Conservation (phyloP, 2,797 vertebrate genomes). For the Fundulus diaphanus region DNA sequence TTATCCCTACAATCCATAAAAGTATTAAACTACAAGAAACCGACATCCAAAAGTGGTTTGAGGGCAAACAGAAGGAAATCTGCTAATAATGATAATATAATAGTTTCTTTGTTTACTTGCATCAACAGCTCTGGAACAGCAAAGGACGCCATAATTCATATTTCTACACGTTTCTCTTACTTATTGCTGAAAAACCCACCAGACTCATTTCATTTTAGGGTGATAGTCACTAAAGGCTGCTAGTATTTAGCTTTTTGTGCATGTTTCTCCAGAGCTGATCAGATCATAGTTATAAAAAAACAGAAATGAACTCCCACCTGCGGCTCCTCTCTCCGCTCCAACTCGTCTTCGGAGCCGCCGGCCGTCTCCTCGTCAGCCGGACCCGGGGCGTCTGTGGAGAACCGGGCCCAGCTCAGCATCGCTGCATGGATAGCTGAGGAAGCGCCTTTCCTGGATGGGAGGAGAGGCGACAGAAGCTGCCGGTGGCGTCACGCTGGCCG, state of each 20-base stretch:
- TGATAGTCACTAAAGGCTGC: neutral
- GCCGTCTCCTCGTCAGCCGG: neutral
- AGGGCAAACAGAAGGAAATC: neutral
- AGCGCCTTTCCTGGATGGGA: neutral
- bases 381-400: neutral
- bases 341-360: neutral
- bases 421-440: slow-evolving; percentile 6
- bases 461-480: slow-evolving; percentile 10
- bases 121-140: too few species aligned
- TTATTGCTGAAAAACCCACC: neutral
- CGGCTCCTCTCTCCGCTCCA: neutral
- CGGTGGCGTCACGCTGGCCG: slow-evolving; percentile 16
- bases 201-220: neutral
- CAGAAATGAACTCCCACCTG: neutral
- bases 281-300: neutral
- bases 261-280: neutral
- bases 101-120: neutral
- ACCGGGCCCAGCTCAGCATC: neutral
- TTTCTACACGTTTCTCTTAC: neutral
- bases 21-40: too few species aligned
- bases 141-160: too few species aligned
- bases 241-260: neutral
- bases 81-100: neutral
- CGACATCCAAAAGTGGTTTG: neutral
- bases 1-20: too few species aligned